Conservation (phyloP, 2,888 invertebrate species). For the Drosophila macrospina region DNA sequence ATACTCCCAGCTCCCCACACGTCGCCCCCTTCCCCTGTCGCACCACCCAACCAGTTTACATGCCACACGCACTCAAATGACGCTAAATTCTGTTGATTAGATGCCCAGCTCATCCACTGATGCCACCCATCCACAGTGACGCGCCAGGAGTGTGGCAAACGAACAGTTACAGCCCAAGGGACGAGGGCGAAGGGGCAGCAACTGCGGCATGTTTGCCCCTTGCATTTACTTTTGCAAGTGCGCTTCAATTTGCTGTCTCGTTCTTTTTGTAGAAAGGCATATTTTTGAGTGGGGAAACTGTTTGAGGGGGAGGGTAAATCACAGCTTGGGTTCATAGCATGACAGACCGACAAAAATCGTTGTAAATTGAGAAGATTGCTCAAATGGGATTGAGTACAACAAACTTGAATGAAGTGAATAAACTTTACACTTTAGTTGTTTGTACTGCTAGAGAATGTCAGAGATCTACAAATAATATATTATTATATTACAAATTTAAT, state of each 20-base stretch:
- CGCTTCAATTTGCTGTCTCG: slow-evolving; percentile 10
- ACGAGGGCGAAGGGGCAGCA: not conserved
- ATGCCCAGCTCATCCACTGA: slow-evolving; percentile 58
- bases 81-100: slow-evolving; percentile 80
- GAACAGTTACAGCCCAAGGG: not conserved
- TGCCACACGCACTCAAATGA: slow-evolving; percentile 72
- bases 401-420: not conserved
- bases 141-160: not conserved
- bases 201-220: slow-evolving; percentile 36
- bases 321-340: slow-evolving; percentile 3
- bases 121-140: not conserved
- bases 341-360: not conserved
- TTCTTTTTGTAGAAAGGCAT: not conserved
- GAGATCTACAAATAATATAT: no score
- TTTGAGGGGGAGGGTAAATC: slow-evolving; percentile 4
- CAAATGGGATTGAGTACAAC: not conserved
- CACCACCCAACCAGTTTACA: slow-evolving; percentile 37
- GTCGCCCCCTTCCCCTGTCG: not conserved
- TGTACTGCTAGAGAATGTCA: no score
- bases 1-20: no score
- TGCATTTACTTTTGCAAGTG: slow-evolving; percentile 23
- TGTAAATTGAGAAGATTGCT: not conserved
- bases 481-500: no score
- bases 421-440: not conserved
- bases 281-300: slow-evolving; percentile 10